phyloP scores from a whole-genome alignment of 2,113 vertebrate genomes.

The Capreolus pygargus region DNA sequence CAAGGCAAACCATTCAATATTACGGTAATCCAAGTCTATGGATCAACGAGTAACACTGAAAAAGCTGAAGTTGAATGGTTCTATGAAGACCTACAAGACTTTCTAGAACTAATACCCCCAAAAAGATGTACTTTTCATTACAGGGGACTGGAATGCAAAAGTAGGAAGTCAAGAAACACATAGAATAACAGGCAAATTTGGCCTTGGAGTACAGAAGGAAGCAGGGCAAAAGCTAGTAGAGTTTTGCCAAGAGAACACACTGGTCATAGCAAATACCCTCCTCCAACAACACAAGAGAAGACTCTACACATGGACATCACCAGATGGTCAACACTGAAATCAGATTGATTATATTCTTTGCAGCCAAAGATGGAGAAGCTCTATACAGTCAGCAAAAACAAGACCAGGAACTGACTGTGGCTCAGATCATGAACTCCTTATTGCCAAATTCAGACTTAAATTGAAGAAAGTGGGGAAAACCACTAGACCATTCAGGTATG shows the following conservation, averaged over 20 bases:
- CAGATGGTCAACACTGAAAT: background rate
- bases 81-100: background rate
- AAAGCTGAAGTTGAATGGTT: background rate
- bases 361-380: background rate
- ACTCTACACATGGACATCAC: background rate
- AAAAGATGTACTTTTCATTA: background rate
- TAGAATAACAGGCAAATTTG: background rate
- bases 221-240: background rate
- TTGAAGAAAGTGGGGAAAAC: background rate
- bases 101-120: background rate
- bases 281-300: background rate
- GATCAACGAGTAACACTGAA: background rate
- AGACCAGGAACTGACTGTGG: background rate
- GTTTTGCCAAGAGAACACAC: fast-evolving
- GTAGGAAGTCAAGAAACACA: background rate
- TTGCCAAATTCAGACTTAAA: background rate
- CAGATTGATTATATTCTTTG: background rate
- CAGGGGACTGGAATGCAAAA: background rate
- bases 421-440: background rate
- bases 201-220: background rate
- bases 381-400: background rate
- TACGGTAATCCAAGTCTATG: background rate
- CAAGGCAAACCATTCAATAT: background rate
- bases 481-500: background rate
- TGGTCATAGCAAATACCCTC: background rate